A percentile compares a stretch with the other conserved stretches of the same genome.
Evolutionary conservation across 2,113 vertebrate genomes (phyloP).

Genomic region (Ondatra zibethicus): DNA sequence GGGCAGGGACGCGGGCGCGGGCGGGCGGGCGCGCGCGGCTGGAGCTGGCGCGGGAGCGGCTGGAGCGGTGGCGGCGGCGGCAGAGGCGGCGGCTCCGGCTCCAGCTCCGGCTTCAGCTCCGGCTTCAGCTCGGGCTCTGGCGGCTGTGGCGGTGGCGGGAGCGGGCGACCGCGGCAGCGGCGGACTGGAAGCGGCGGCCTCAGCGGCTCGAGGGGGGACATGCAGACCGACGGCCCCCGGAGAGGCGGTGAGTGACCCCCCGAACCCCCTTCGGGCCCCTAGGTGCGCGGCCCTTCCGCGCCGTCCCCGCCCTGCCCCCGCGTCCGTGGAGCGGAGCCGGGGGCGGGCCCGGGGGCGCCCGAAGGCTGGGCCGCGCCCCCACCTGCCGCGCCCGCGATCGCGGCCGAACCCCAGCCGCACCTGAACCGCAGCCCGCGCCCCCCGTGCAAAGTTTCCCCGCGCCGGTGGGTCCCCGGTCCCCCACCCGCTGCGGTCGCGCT

Average conservation of each 20-base stretch:
- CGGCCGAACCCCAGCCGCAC: conserved; percentile 71
- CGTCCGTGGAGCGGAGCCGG: background rate
- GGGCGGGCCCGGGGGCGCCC: conserved; percentile 70
- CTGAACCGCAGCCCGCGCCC: conserved; percentile 75
- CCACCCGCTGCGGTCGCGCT: conserved; percentile 10
- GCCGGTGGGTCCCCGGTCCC: conserved; percentile 3
- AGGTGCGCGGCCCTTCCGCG: background rate
- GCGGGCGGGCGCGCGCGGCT: conserved; percentile 71
- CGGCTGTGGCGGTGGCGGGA: conserved; percentile 63
- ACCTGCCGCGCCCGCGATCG: conserved; percentile 70
- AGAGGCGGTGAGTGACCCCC: conserved; percentile 75
- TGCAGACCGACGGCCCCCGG: conserved; percentile 79
- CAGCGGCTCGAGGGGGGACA: conserved; percentile 71
- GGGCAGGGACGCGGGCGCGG: conserved; percentile 75
- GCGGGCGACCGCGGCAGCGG: conserved; percentile 7
- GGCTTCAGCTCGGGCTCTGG: conserved; percentile 49
- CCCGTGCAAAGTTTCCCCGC: conserved; percentile 74
- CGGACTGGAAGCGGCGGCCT: conserved; percentile 51
- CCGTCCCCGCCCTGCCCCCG: conserved; percentile 13
- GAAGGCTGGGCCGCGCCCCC: conserved; percentile 88
- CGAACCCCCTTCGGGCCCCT: background rate
- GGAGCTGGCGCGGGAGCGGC: conserved; percentile 79
- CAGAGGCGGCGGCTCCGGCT: conserved; percentile 37
- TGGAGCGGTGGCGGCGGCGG: conserved; percentile 60
- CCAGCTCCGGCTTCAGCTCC: background rate